phyloP scores from a whole-genome alignment of 2,113 vertebrate species.

The Lutjanus erythropterus region DNA sequence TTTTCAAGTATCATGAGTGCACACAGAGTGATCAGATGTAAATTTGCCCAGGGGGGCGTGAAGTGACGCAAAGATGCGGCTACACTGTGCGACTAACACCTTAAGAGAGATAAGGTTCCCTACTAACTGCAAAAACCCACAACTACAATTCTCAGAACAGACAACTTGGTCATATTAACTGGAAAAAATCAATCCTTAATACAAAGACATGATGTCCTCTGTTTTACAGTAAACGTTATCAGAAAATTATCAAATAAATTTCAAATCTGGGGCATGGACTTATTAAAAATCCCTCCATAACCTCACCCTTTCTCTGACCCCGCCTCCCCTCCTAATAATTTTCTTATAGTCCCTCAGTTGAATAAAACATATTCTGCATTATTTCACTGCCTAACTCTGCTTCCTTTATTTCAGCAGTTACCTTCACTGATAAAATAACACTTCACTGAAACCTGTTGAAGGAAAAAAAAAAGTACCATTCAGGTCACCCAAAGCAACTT shows the following conservation, averaged over 20 bases:
- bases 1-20: too few species aligned
- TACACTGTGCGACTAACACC: too few species aligned
- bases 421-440: not conserved
- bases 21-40: not conserved
- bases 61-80: not conserved
- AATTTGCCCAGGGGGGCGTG: too few species aligned
- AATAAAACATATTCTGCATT: not conserved
- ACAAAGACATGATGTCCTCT: not conserved
- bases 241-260: not conserved
- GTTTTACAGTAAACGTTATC: not conserved
- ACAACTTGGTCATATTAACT: not conserved
- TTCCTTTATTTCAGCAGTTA: not conserved
- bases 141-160: not conserved
- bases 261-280: not conserved
- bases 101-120: too few species aligned
- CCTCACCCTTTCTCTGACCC: not conserved
- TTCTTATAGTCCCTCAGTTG: not conserved
- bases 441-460: not conserved
- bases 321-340: not conserved
- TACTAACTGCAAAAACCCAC: not conserved
- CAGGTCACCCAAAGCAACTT: not conserved
- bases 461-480: not conserved
- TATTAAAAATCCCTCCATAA: not conserved
- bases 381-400: not conserved
- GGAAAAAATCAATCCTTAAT: not conserved